Conservation (phyloP, 30 jellyfish, hydroid and myxozoan species). For the Euphysa ruthae region DNA sequence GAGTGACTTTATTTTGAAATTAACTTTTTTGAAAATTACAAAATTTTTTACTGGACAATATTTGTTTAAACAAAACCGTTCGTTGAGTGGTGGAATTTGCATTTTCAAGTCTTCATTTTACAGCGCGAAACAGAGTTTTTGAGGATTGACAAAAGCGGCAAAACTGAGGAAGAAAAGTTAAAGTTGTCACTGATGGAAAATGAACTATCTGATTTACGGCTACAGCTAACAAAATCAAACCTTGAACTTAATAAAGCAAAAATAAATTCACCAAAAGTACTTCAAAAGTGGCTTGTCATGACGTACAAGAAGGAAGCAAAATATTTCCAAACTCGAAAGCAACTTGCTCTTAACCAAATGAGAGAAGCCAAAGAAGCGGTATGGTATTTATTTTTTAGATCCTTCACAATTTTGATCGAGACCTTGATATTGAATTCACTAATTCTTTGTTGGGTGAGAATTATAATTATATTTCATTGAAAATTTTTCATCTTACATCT, state of each 20-base stretch:
- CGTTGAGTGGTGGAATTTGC: too few relatives aligned
- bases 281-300: conserved; percentile 75
- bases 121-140: conserved; percentile 88
- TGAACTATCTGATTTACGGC: conserved; percentile 70
- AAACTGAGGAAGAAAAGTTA: conserved; percentile 67
- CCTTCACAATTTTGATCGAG: too few relatives aligned
- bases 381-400: conserved; percentile 4
- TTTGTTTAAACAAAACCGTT: too few relatives aligned
- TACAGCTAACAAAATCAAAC: conserved; percentile 70
- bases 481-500: too few relatives aligned
- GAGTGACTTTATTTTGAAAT: too few relatives aligned
- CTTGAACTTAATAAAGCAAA: conserved; percentile 49
- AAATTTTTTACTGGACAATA: too few relatives aligned
- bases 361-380: conserved; percentile 91
- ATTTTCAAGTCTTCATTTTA: too few relatives aligned
- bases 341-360: conserved; percentile 70
- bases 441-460: too few relatives aligned
- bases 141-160: conserved; percentile 48
- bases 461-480: too few relatives aligned
- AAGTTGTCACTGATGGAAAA: conserved; percentile 71
- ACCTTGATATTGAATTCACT: too few relatives aligned
- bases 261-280: conserved; percentile 45
- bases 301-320: conserved; percentile 77
- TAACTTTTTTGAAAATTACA: too few relatives aligned
- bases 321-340: conserved; percentile 45